Percentiles rank a stretch among this genome's conserved stretches.
Evolutionary conservation across 1,140 invertebrate species (phyloP).

Genomic region (Melitaea cinxia): DNA sequence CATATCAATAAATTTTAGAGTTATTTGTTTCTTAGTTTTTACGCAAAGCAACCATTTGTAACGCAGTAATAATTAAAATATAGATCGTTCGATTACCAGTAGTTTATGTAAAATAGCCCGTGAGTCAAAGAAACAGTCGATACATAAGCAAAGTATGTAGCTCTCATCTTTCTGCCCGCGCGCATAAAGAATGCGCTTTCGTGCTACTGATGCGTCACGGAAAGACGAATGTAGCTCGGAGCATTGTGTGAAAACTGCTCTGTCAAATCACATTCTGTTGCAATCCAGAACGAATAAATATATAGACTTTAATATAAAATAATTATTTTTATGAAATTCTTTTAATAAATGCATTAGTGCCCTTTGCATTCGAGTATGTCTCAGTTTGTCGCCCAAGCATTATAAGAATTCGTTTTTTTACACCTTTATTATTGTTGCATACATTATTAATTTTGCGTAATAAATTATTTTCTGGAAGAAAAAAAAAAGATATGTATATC

Average conservation of each 20-base stretch:
- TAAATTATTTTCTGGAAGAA: too few relatives aligned
- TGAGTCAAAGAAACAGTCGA: background rate
- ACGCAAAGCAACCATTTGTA: too few relatives aligned
- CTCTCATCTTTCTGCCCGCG: constrained; percentile 35
- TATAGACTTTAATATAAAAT: background rate
- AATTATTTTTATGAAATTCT: background rate
- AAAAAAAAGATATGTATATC: too few relatives aligned
- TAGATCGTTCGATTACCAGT: too few relatives aligned
- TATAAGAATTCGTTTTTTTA: too few relatives aligned
- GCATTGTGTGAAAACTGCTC: constrained; percentile 42
- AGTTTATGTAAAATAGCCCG: background rate
- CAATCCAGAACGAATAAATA: background rate
- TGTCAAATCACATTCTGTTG: constrained; percentile 29
- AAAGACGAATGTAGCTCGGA: constrained; percentile 38
- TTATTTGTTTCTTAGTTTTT: too few relatives aligned
- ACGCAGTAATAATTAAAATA: too few relatives aligned
- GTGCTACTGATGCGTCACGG: constrained; percentile 61
- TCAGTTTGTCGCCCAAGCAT: too few relatives aligned
- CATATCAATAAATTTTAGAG: too few relatives aligned
- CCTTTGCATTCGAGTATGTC: too few relatives aligned
- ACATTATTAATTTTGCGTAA: too few relatives aligned
- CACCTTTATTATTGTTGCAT: too few relatives aligned
- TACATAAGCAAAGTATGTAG: constrained; percentile 26
- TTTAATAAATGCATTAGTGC: background rate
- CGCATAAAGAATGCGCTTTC: constrained; percentile 63